Evolutionary conservation across 2,113 vertebrate species (phyloP), one percentile per base, ranked within the genome.

Genomic region (Malurus cyaneus): DNA sequence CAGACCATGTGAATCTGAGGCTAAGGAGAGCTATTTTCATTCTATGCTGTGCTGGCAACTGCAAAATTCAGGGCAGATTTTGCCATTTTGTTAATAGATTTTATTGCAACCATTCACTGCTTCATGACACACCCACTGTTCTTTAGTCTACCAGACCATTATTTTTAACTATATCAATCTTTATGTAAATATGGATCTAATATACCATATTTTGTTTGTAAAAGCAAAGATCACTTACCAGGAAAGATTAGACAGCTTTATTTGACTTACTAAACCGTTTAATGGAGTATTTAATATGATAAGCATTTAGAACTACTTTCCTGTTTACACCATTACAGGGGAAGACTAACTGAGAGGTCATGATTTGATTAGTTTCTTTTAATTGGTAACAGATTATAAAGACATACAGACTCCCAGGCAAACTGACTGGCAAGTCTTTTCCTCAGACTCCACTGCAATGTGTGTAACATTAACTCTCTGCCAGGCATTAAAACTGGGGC

Each of bases 371-470:
- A 2, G 92, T 91, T 95, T 93, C 12, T 86, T 96, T 95, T 95
- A 95, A 97, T 76, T 94, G 13, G n/a, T 26, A 96, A 87, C 88
- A 96, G 60, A 46, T 91, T 95, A 95, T 24, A 86, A 93, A 93
- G 87, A 80, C 18, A 34, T 60, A 34, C 11, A 80, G 25, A 44
- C 79, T 96, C 53, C 28, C 25, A 86, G 29, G 73, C 56, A 87
- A 69, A 79, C 6, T 91, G 34, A 49, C 8, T 86, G 59, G 36
- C 28, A 73, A 60, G 44, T 91, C 70, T 57, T 80, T 76, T 92
- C 70, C 86, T 79, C 64, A 84, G 23, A 57, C 61, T 65, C 11
- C 14, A 36, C 36, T 80, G 24, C 60, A 89, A 82, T 82, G 62
- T 92, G n/a, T 39, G 71, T 46, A 87, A 81, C 53, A 88, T 85